phyloP scores from a whole-genome alignment of 1,140 invertebrate species.

The Drosophila parvula region DNA sequence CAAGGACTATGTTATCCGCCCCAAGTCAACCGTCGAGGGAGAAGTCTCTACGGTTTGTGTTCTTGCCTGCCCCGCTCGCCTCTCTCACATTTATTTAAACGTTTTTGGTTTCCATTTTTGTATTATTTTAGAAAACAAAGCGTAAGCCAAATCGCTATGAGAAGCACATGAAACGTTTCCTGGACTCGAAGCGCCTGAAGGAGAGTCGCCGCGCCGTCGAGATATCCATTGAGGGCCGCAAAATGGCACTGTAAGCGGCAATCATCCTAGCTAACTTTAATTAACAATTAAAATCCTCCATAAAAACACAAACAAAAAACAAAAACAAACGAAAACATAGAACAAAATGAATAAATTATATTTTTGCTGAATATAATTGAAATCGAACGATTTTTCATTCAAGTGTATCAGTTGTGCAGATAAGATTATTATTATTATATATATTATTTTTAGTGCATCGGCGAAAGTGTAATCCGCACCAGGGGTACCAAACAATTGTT shows the following conservation, averaged over 20 bases:
- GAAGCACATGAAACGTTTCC: slow-evolving; percentile 95
- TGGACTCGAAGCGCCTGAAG: slow-evolving; percentile 92
- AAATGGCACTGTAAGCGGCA: slow-evolving; percentile 92
- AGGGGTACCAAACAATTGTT: no score
- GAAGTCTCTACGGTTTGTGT: slow-evolving; percentile 91
- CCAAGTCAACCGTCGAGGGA: slow-evolving; percentile 94
- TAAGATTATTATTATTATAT: no score
- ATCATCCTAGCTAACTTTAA: slow-evolving; percentile 41
- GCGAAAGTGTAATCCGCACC: no score
- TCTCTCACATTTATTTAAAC: background rate
- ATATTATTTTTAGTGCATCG: no score
- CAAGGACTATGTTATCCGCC: slow-evolving; percentile 98
- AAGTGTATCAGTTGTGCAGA: background rate
- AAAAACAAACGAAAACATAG: slow-evolving; percentile 7
- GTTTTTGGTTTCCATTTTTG: background rate
- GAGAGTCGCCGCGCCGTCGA: slow-evolving; percentile 92
- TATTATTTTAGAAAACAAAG: slow-evolving; percentile 87
- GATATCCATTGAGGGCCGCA: slow-evolving; percentile 97
- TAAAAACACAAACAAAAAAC: slow-evolving; percentile 1
- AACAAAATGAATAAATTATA: slow-evolving; percentile 57
- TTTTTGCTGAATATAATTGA: slow-evolving; percentile 54
- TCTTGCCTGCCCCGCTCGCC: background rate
- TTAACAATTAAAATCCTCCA: slow-evolving; percentile 21
- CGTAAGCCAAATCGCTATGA: slow-evolving; percentile 94
- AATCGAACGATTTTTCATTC: background rate